phyloP scores from a whole-genome alignment of 2,888 invertebrate species.

The Lucinisca nassula region DNA sequence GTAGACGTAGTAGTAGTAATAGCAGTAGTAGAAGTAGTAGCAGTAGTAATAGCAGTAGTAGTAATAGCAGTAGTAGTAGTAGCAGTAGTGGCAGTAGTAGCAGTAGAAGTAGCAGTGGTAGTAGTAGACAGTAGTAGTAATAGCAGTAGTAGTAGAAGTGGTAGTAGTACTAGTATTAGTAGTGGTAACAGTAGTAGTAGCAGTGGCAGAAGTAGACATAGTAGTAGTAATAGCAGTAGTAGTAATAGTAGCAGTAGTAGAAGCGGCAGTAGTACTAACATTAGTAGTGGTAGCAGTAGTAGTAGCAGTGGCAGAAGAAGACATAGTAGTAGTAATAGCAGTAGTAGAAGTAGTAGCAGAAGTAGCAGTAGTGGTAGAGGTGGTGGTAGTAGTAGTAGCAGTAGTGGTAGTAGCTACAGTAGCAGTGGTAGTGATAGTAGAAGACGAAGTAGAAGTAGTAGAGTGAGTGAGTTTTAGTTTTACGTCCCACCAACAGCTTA shows the following conservation, averaged over 20 bases:
- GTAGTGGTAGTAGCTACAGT: too few relatives aligned
- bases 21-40: constrained; percentile 31
- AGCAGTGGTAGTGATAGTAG: too few relatives aligned
- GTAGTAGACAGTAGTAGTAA: too few relatives aligned
- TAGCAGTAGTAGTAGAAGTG: constrained; percentile 5
- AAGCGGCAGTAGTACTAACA: constrained; percentile 36
- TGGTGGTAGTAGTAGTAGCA: constrained; percentile 30
- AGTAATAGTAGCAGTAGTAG: constrained; percentile 38
- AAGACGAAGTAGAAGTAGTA: too few relatives aligned
- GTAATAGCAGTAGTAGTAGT: constrained; percentile 35
- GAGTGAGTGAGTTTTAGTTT: constrained; percentile 8
- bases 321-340: too few relatives aligned
- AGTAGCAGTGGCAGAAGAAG: constrained; percentile 3
- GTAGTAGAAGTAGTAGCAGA: too few relatives aligned
- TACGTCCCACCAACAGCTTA: too few relatives aligned
- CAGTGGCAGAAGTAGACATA: too few relatives aligned
- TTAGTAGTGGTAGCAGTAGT: constrained; percentile 45
- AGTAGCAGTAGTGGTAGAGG: constrained; percentile 30
- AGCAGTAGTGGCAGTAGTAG: constrained; percentile 23
- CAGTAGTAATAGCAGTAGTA: constrained; percentile 39
- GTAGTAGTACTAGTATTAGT: too few relatives aligned
- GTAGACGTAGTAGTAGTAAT: too few relatives aligned
- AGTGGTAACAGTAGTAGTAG: too few relatives aligned
- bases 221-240: too few relatives aligned
- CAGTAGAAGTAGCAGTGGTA: constrained; percentile 41